phyloP scores from a whole-genome alignment of 2,888 invertebrate species.

The Aplocera efformata region DNA sequence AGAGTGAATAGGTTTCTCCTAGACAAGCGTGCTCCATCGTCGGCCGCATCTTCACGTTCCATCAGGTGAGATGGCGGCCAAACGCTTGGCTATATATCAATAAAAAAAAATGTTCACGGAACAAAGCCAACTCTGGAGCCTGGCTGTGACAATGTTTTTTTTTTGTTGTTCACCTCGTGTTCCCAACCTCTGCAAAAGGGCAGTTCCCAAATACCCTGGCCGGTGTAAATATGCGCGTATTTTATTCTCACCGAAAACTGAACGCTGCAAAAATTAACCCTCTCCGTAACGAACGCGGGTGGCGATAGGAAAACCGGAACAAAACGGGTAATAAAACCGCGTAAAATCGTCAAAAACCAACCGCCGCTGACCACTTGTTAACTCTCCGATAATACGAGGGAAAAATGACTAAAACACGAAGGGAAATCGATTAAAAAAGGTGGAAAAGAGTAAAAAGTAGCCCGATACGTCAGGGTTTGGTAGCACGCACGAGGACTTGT shows the following conservation, averaged over 20 bases:
- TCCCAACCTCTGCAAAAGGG: too few relatives aligned
- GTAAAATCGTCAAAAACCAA: conserved; percentile 15
- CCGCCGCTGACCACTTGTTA: conserved; percentile 19
- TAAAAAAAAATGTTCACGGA: too few relatives aligned
- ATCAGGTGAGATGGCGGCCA: too few relatives aligned
- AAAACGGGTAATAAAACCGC: conserved; percentile 4
- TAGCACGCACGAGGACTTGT: too few relatives aligned
- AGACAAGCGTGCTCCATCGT: too few relatives aligned
- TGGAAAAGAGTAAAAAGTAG: conserved; percentile 2
- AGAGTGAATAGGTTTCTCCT: too few relatives aligned
- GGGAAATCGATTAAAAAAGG: conserved; percentile 10
- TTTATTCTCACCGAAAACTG: conserved; percentile 7
- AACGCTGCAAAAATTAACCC: conserved; percentile 13
- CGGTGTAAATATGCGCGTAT: conserved; percentile 3
- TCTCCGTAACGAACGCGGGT: conserved; percentile 13
- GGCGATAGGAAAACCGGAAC: conserved; percentile 2
- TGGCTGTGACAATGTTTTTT: too few relatives aligned
- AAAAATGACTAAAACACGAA: conserved; percentile 15
- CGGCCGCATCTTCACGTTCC: too few relatives aligned
- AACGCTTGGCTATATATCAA: too few relatives aligned
- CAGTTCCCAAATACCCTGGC: conserved; percentile 1
- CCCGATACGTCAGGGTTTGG: conserved; percentile 6
- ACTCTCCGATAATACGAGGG: conserved; percentile 18
- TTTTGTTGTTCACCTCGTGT: too few relatives aligned
- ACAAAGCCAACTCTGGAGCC: too few relatives aligned